Base-by-base conservation (phyloP, 2,888 invertebrate species). In the Slavum lentiscoides region DNA sequence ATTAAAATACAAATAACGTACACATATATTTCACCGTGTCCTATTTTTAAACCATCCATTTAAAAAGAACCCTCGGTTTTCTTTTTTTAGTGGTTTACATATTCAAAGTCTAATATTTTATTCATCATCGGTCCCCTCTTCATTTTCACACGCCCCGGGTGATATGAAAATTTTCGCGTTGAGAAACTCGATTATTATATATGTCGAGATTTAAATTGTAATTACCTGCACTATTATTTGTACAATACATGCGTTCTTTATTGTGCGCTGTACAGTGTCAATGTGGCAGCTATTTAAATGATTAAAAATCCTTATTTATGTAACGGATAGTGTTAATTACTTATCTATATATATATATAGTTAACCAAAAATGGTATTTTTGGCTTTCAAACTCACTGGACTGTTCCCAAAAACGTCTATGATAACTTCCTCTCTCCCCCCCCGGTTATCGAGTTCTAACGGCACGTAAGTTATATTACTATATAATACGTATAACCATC, bases 321-420 rank as follows among this genome's bases (percentile, higher is more conserved):
- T 4, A 58, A 66, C 17, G 53, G 23, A 74, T 39, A 7, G 23
- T 39, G 13, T 58, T 58, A 74, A 37, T 64, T 66, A 39, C 55
- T 55, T 39, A 30, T 69, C 19, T 1, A 30, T 4, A 4, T 4
- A 30, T 4, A 30, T 4, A 30, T 30, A 2, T 69, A 23, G 66
- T 66, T 37, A 30, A 55, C 55, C 21, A 30, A 74, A 30, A 66
- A 69, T n/a, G 68, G 17, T 17, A 61, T 77, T 69, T 77, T 77
- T 77, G 53, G 77, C 69, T 69, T 37, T 17, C 21, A 17, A 53
- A 19, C 17, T 61, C n/a, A n/a, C 69, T 77, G 77, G 69, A 77
- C 39, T 59, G 61, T 61, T 37, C 61, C 61, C 53, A 69, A 76
- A 77, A 61, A 30, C 30, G 30, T 69, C 61, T 61, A 61, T 53